These are phyloP conservation scores for Tetraneura akinire DNA, from an alignment of 1,140 invertebrate genomes.

Conservation along the genomic window DNA sequence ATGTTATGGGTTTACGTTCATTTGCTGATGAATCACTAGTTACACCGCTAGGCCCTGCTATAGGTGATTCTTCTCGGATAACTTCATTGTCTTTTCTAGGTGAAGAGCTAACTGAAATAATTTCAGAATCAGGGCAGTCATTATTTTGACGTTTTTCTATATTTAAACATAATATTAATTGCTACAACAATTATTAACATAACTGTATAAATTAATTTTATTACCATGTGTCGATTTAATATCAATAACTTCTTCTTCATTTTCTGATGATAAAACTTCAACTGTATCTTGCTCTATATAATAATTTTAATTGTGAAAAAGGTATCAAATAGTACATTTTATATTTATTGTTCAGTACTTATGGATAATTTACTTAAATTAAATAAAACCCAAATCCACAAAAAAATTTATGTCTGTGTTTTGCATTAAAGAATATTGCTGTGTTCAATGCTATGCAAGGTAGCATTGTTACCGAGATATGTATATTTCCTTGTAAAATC, in stretches of 20 bases:
- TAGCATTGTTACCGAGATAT: no score
- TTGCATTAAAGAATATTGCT: no score
- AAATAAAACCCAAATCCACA: no score
- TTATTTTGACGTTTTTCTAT: constrained; percentile 17
- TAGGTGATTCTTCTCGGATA: constrained; percentile 19
- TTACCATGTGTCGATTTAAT: constrained; percentile 40
- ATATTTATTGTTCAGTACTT: no score
- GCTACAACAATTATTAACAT: background rate
- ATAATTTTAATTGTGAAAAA: no score
- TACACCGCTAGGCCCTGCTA: constrained; percentile 36
- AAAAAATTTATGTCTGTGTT: no score
- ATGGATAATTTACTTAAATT: no score
- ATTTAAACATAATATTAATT: background rate
- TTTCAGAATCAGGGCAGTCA: background rate
- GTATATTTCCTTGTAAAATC: no score
- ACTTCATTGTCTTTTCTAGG: constrained; percentile 42
- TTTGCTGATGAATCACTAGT: constrained; percentile 36
- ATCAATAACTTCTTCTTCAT: constrained; percentile 21
- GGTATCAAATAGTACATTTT: no score
- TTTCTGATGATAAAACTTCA: constrained; percentile 40
- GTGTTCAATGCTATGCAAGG: no score
- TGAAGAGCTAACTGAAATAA: constrained; percentile 23
- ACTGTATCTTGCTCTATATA: constrained; percentile 39
- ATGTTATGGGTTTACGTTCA: constrained; percentile 46
- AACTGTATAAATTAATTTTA: background rate